These are phyloP conservation scores for Spea bombifrons DNA, from an alignment of 2,113 vertebrate species.

Conservation along the genomic window DNA sequence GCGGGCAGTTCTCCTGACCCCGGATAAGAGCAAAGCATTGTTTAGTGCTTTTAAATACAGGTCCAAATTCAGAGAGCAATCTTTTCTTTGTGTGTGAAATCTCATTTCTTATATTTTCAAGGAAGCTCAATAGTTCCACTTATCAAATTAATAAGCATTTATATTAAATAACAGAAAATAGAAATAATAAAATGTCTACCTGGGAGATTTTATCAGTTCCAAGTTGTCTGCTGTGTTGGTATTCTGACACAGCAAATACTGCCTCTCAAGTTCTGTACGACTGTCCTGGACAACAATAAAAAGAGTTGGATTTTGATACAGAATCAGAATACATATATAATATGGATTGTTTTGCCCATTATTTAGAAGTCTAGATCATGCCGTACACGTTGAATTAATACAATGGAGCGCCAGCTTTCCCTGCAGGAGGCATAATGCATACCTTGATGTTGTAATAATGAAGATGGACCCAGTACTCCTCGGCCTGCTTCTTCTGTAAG, in stretches of 20 bases:
- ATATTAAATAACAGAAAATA: neutral
- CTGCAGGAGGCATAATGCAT: slow-evolving; percentile 1
- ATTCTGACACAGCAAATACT: slow-evolving; percentile 92
- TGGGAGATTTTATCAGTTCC: slow-evolving; percentile 88
- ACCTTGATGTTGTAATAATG: slow-evolving; percentile 84
- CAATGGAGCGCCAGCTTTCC: no score
- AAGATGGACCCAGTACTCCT: slow-evolving; percentile 91
- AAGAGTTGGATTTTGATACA: neutral
- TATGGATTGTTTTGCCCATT: no score
- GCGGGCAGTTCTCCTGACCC: no score
- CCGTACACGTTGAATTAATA: no score
- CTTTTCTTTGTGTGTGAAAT: no score
- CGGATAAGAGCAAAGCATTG: no score
- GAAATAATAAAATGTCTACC: slow-evolving; percentile 63
- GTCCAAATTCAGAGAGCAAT: no score
- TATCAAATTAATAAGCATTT: no score
- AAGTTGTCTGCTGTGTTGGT: slow-evolving; percentile 77
- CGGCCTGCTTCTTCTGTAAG: slow-evolving; percentile 93
- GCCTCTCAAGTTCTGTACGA: slow-evolving; percentile 89
- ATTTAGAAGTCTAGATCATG: no score
- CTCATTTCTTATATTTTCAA: no score
- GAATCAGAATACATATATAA: no score
- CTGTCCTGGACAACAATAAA: slow-evolving; percentile 70
- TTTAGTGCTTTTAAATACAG: neutral
- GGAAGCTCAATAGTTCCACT: no score